Base-by-base conservation (phyloP, 1,140 invertebrate species). In the Eueides isabella region DNA sequence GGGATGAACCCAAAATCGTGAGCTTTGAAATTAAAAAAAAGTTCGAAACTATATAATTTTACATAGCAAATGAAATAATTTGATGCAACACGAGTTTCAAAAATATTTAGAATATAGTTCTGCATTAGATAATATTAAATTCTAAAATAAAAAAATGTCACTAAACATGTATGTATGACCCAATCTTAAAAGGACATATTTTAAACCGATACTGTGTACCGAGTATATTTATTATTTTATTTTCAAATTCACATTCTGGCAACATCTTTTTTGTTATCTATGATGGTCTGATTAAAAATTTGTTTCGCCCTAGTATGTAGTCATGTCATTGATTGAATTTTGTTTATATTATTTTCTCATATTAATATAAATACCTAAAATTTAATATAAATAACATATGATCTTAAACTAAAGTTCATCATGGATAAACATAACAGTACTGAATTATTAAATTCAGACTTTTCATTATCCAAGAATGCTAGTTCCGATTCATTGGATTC, bases 401-500 rank as follows among this genome's bases (percentile, higher is more conserved):
- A 26, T 55, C 48, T 23, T 26, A 26, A 55, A 55, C n/a, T 55
- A 55, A 55, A 55, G 38, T 23, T 33, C 55, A 75, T 16, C 61
- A 93, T 94, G 92, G 92, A 94, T 79, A 94, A 94, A 80, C 89
- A 93, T 61, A 92, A 92, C 71, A 93, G 92, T 83, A 92, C 93
- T n/a, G 93, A 94, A 70, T 78, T 93, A 31, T 76, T 94, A 41
- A 92, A 86, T 82, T 93, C 92, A 5, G 92, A 94, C 65, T 93
- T 90, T 80, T 89, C 91, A 16, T 75, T 92, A 55, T 93, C 92
- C 9, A 94, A 93, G 84, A 93, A 97, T 93, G 95, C 95, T 19
- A 97, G 96, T 90, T 95, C 95, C 38, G 97, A 97, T 90, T 97
- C 96, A 16, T 93, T 97, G 75, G 95, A 96, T 88, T 96, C 96